These are phyloP conservation scores for Xestia xanthographa DNA, from an alignment of 2,888 invertebrate genomes.

Conservation along the genomic window DNA sequence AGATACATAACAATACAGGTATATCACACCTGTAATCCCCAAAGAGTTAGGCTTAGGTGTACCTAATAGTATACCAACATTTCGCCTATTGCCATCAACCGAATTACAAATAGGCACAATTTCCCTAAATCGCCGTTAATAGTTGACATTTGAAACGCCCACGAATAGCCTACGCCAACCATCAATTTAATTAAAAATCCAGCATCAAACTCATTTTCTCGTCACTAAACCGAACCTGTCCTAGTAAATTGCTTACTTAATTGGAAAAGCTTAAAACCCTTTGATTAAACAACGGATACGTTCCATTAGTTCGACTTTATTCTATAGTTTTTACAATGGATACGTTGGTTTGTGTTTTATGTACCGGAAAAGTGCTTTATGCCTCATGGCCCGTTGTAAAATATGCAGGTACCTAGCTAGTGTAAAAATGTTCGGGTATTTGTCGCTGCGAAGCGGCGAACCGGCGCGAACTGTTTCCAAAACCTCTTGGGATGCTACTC, in stretches of 20 bases:
- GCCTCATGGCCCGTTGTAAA: conserved; percentile 74
- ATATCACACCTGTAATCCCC: neutral
- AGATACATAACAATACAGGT: neutral
- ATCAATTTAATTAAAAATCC: conserved; percentile 44
- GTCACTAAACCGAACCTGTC: conserved; percentile 49
- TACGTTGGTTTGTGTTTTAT: conserved; percentile 67
- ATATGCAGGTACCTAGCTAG: conserved; percentile 69
- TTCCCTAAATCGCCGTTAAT: conserved; percentile 16
- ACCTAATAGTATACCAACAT: too few relatives aligned
- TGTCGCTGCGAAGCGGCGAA: conserved; percentile 54
- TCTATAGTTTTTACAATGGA: conserved; percentile 59
- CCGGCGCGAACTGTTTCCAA: conserved; percentile 29
- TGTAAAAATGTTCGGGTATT: conserved; percentile 72
- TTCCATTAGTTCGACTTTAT: conserved; percentile 51
- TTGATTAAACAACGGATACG: conserved; percentile 60
- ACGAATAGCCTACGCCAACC: neutral
- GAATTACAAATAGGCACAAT: neutral
- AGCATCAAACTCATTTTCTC: conserved; percentile 51
- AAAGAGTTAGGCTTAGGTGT: neutral
- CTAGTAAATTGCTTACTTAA: conserved; percentile 59
- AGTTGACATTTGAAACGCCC: conserved; percentile 11
- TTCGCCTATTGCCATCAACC: neutral
- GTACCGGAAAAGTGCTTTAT: conserved; percentile 74
- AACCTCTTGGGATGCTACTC: conserved; percentile 26
- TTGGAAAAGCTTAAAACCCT: conserved; percentile 59